These are phyloP conservation scores for Egretta garzetta DNA, from an alignment of 2,113 vertebrate genomes.

Conservation along the genomic window DNA sequence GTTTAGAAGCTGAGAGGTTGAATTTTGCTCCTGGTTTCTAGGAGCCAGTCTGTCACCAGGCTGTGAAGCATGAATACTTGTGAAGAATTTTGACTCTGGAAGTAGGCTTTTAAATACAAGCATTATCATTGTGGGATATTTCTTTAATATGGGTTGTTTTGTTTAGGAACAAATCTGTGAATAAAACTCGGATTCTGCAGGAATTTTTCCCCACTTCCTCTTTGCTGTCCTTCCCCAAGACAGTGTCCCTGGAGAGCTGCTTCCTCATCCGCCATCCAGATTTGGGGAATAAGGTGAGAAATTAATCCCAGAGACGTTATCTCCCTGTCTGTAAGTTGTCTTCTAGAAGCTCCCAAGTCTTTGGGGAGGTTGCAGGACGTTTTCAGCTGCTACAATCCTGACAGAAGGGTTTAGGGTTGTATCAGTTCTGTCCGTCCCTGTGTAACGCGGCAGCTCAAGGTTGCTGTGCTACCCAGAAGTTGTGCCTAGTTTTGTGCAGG, in stretches of 20 bases:
- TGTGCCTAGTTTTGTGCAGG: not conserved
- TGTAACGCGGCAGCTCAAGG: not conserved
- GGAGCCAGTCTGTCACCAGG: not conserved
- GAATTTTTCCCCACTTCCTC: slow-evolving; percentile 73
- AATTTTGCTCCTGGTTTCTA: not conserved
- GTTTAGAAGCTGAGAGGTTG: not conserved
- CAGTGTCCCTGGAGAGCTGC: slow-evolving; percentile 75
- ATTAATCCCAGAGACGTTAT: not conserved
- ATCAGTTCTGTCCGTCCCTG: not conserved
- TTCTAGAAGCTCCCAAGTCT: not conserved
- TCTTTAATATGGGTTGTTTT: not conserved
- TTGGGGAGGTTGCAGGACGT: not conserved
- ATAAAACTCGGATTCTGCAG: slow-evolving; percentile 71
- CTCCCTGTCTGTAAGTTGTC: not conserved
- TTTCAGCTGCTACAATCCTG: not conserved
- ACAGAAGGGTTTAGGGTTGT: not conserved
- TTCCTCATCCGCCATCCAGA: slow-evolving; percentile 68
- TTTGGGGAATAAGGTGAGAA: slow-evolving; percentile 75
- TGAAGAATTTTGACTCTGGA: not conserved
- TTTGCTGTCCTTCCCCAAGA: slow-evolving; percentile 69
- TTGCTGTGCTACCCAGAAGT: not conserved
- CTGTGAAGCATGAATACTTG: not conserved
- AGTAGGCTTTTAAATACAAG: not conserved
- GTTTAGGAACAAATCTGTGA: slow-evolving; percentile 73
- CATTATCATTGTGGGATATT: not conserved